Evolutionary conservation across 1,140 invertebrate genomes (phyloP), one percentile per base, ranked within the genome.

Genomic region (Chlorops oryzae): DNA sequence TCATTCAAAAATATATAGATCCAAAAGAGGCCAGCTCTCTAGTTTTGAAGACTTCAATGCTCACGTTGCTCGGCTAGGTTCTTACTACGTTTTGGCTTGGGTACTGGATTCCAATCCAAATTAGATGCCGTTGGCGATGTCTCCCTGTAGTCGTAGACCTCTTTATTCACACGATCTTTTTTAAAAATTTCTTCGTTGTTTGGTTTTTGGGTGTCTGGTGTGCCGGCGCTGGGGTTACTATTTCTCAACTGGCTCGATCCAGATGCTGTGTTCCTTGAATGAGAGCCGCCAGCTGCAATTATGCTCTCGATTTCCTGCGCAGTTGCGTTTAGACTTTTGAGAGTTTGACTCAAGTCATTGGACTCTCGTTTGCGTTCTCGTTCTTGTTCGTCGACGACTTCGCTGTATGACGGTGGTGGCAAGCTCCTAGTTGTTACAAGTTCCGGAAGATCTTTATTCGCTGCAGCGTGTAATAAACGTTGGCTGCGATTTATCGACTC

Each of bases 31-130:
- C n/a, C n/a, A n/a, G n/a, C n/a, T n/a, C n/a, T n/a, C n/a, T n/a
- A n/a, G n/a, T n/a, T n/a, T 27, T n/a, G 9, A 39, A 20, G 13
- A 20, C 18, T 39, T 39, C 15, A 21, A 20, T 39, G 18, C 20
- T 45, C n/a, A 27, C 12, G 18, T 46, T 20, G 25, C n/a, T 24
- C n/a, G 34, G 15, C 18, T 20, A 38, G 2, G 6, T 50, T 55
- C 42, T 60, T 65, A 27, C 52, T 62, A 47, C 67, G 55, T 47
- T 64, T 70, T 38, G 69, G 69, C 23, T 72, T 72, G 18, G 69
- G 69, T 9, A 71, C 41, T 15, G 69, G 69, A 57, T 72, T 72
- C 69, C 69, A 72, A 59, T 72, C 69, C 20, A 71, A 56, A 56
- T 69, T 72, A 13, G 62, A 69, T 13, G 64, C 37, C 25, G 67